Conservation (phyloP, 2,797 vertebrate genomes). For the Betta splendens region DNA sequence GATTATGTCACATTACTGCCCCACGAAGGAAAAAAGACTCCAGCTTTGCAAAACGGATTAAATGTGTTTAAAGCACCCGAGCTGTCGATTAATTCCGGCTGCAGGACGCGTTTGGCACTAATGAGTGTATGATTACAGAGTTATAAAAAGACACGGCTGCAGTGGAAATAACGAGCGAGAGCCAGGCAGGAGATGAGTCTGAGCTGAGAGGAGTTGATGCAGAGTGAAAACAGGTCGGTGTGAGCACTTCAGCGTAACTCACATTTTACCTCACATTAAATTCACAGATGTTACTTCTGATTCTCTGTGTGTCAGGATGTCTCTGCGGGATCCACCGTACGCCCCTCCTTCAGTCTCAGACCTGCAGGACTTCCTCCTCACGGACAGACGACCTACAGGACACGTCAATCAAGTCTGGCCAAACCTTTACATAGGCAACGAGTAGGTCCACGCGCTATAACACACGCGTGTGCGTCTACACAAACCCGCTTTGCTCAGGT, state of each 20-base stretch:
- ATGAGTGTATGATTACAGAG: slow-evolving; percentile 76
- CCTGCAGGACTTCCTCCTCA: slow-evolving; percentile 83
- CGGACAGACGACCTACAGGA: slow-evolving; percentile 68
- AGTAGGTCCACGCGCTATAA: slow-evolving; percentile 72
- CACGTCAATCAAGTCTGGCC: slow-evolving; percentile 94
- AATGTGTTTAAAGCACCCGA: slow-evolving; percentile 18
- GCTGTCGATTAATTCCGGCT: slow-evolving; percentile 19
- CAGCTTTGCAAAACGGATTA: slow-evolving; percentile 2
- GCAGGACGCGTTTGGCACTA: slow-evolving; percentile 53
- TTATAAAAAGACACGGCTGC: slow-evolving; percentile 78
- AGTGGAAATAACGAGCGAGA: slow-evolving; percentile 42
- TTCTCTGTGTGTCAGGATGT: slow-evolving; percentile 64
- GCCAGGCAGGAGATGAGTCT: slow-evolving; percentile 34
- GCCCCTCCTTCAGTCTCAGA: slow-evolving; percentile 83
- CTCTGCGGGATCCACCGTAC: slow-evolving; percentile 63
- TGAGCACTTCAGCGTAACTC: background rate
- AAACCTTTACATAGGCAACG: slow-evolving; percentile 89
- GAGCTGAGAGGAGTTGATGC: slow-evolving; percentile 45
- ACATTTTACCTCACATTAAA: background rate
- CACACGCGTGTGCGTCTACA: background rate
- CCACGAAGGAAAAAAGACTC: background rate
- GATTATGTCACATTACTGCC: slow-evolving; percentile 12
- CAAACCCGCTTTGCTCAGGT: background rate
- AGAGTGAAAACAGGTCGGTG: slow-evolving; percentile 11
- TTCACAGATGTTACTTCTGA: background rate